Evolutionary conservation across 1,140 invertebrate genomes (phyloP).

Genomic region (Coelopa frigida): DNA sequence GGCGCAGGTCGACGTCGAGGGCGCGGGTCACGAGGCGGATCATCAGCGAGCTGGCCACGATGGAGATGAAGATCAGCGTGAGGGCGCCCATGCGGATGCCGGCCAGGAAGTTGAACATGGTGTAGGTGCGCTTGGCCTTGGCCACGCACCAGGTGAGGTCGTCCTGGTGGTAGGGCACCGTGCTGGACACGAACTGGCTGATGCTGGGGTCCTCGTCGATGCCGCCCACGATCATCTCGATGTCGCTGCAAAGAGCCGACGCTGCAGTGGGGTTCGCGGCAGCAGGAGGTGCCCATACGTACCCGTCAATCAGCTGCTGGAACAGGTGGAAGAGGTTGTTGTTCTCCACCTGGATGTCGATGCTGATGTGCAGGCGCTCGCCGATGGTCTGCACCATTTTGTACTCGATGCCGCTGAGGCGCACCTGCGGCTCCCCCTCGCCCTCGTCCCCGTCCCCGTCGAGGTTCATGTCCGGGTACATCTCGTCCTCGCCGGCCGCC

Average conservation of each 20-base stretch:
- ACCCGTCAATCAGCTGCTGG: conserved; percentile 39
- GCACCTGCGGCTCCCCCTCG: not conserved
- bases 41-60: conserved; percentile 20
- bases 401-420: conserved; percentile 30
- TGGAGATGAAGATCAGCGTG: conserved; percentile 17
- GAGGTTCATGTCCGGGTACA: conserved; percentile 5
- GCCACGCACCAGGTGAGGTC: conserved; percentile 42
- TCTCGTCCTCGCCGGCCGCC: not conserved
- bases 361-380: conserved; percentile 28
- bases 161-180: conserved; percentile 36
- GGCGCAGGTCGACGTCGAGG: conserved; percentile 4
- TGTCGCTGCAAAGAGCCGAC: conserved; percentile 18
- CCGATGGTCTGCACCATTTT: conserved; percentile 35
- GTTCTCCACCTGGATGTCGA: conserved; percentile 30
- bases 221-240: conserved; percentile 37
- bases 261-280: not conserved
- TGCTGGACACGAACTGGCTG: conserved; percentile 34
- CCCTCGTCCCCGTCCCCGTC: conserved; percentile 6
- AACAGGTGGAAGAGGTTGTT: conserved; percentile 36
- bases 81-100: conserved; percentile 23
- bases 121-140: conserved; percentile 23
- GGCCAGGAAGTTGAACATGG: conserved; percentile 35
- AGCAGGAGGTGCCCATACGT: conserved; percentile 5
- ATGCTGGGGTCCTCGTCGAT: conserved; percentile 40
- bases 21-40: conserved; percentile 21